These are phyloP conservation scores for Tineola bisselliella DNA, from an alignment of 2,888 invertebrate genomes.

Conservation along the genomic window DNA sequence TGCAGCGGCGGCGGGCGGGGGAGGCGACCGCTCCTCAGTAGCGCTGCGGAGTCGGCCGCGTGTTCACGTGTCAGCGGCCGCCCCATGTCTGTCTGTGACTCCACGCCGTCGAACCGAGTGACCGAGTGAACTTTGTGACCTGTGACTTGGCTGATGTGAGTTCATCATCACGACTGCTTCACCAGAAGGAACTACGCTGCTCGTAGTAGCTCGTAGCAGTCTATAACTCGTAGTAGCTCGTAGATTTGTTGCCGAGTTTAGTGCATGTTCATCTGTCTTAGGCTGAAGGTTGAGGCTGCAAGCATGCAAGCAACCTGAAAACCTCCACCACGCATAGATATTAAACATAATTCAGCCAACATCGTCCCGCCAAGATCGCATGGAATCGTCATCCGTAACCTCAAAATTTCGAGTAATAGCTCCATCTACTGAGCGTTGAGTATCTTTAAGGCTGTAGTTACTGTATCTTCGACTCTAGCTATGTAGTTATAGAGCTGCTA, in stretches of 20 bases:
- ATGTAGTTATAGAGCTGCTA: not conserved
- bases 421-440: not conserved
- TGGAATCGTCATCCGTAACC: not conserved
- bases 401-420: slow-evolving; percentile 1
- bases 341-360: not conserved
- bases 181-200: not conserved
- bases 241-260: not conserved
- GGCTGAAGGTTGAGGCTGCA: not conserved
- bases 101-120: slow-evolving; percentile 30
- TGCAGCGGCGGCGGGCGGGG: slow-evolving; percentile 18
- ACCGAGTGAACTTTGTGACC: slow-evolving; percentile 28
- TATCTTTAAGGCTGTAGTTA: not conserved
- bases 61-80: not conserved
- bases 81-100: not conserved
- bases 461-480: not conserved
- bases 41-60: slow-evolving; percentile 24
- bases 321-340: not conserved
- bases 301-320: too few relatives aligned
- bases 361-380: not conserved
- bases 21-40: slow-evolving; percentile 34
- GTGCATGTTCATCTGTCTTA: not conserved
- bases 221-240: not conserved
- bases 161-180: not conserved
- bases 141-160: not conserved
- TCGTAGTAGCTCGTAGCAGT: not conserved